Evolutionary conservation across 2,888 invertebrate genomes (phyloP), one percentile per base, ranked within the genome.

Genomic region (Stratiomys singularior): DNA sequence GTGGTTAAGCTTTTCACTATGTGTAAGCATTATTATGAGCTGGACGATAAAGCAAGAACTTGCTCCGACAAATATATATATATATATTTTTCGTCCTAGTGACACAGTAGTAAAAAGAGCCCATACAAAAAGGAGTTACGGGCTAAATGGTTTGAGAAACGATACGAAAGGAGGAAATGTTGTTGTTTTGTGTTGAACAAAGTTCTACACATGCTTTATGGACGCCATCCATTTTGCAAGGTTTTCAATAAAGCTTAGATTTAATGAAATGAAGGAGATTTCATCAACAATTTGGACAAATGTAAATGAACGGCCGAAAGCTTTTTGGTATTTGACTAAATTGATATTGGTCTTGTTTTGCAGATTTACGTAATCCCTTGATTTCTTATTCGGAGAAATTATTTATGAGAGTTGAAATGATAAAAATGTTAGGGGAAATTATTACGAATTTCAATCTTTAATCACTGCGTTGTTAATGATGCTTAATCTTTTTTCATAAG

Each of bases 231-330:
- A 78, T 78, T 76, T 78, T 37, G 30, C 56, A 44, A 67, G 67
- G 76, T 67, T 78, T 76, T 78, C 78, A 78, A 78, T 78, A 76
- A 78, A 67, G 58, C 67, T 60, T 23, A 76, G 30, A 44, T 64
- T 3, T 74, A 58, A 74, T 30, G 60, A 72, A 52, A 72, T 56
- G 71, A 72, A 72, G 47, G 30, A 64, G 64, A 64, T 64, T 28
- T 64, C 15, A 15, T 52, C 52, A 52, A 18, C 18, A 18, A n/a
- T 52, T 52, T 52, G 52, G 52, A 4, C 18, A 18, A 18, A 60
- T 23, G 58, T 60, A 9, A 25, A 25, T 25, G 4, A 23, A 3
- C 58, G 58, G 58, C 7, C 23, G 4, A 23, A 25, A 21, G 58
- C 4, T 13, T 23, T 18, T 60, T 60, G 58, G 52, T 18, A 52